phyloP scores from a whole-genome alignment of 2,888 invertebrate genomes.

The Uropetala carovei region DNA sequence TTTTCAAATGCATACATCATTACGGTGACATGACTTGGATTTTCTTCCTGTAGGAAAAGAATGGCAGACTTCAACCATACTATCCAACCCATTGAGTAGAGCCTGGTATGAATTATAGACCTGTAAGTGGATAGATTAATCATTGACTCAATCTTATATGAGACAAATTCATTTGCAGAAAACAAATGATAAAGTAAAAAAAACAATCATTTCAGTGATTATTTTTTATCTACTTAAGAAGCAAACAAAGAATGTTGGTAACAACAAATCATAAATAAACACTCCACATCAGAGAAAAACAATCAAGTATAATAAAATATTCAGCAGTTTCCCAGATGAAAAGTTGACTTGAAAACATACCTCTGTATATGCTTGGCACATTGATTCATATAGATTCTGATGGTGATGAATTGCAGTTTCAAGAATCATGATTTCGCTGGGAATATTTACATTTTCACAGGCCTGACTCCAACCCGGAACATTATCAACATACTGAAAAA shows the following conservation, averaged over 20 bases:
- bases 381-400: slow-evolving; percentile 95
- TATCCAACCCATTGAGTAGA: slow-evolving; percentile 81
- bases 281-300: too few relatives aligned
- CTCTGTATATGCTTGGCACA: slow-evolving; percentile 97
- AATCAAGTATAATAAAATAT: too few relatives aligned
- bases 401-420: slow-evolving; percentile 96
- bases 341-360: slow-evolving; percentile 76
- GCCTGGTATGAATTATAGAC: slow-evolving; percentile 83
- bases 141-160: slow-evolving; percentile 20
- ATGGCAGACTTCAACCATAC: slow-evolving; percentile 83
- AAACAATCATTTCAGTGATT: neutral
- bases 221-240: neutral
- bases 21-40: slow-evolving; percentile 68
- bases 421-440: slow-evolving; percentile 88
- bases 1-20: slow-evolving; percentile 68
- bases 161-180: neutral
- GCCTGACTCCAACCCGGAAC: slow-evolving; percentile 95
- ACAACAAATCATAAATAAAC: slow-evolving; percentile 17
- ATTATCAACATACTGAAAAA: slow-evolving; percentile 89
- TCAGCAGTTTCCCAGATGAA: too few relatives aligned
- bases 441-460: slow-evolving; percentile 83
- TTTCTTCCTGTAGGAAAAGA: slow-evolving; percentile 74
- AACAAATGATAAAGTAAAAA: slow-evolving; percentile 62
- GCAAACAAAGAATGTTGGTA: neutral
- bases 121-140: slow-evolving; percentile 72